Percentiles rank a stretch among this genome's conserved stretches.
phyloP scores from a whole-genome alignment of 2,113 vertebrate species.

The Neolamprologus sp. region DNA sequence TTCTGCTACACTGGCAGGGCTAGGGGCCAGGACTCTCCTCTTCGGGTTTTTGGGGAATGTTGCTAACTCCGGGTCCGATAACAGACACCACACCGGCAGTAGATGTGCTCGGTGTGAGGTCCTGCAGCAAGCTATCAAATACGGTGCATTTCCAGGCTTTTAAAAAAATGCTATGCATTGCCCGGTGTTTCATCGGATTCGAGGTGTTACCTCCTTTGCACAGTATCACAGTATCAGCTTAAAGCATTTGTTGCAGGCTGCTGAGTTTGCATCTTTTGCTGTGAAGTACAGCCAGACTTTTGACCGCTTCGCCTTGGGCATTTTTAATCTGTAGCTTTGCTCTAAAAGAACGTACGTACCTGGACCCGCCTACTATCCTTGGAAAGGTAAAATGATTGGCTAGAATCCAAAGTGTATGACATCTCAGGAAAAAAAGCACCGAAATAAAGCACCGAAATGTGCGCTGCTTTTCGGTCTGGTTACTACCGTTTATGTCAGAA shows the following conservation, averaged over 20 bases:
- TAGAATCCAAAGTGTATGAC: background rate
- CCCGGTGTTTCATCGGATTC: accelerated
- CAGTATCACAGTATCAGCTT: background rate
- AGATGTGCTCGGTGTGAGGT: accelerated
- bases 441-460: background rate
- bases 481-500: background rate
- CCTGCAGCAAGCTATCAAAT: accelerated
- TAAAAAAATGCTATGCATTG: accelerated
- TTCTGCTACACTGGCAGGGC: too few species aligned
- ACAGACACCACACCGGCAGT: accelerated
- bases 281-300: background rate
- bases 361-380: accelerated
- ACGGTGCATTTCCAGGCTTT: accelerated
- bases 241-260: background rate
- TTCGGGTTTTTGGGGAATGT: too few species aligned
- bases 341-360: background rate
- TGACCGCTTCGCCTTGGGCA: accelerated
- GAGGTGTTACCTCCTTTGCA: background rate
- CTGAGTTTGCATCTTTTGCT: background rate
- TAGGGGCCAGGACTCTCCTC: too few species aligned
- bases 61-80: too few species aligned
- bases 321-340: background rate
- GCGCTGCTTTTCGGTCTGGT: background rate
- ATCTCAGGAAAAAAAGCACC: accelerated
- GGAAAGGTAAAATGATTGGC: accelerated